Base-by-base conservation (phyloP, 2,797 vertebrate species). In the Sylvilagus floridanus region DNA sequence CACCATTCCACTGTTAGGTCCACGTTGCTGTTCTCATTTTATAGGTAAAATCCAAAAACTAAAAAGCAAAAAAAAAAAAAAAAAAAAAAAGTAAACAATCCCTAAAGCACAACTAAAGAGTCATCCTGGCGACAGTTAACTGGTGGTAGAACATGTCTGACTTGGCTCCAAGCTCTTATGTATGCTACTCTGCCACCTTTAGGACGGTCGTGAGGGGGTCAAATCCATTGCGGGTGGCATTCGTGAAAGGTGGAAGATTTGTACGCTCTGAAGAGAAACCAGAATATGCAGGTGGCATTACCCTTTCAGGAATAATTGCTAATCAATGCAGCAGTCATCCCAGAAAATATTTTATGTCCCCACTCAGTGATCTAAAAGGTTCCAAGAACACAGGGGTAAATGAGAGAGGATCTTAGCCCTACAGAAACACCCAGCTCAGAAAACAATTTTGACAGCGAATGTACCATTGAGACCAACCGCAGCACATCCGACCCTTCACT, bases 141-240 rank as follows among this genome's bases (percentile, higher is more conserved):
- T 47, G 5, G 5, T n/a, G 9, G 19, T 28, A 28, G 60, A 54
- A 32, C 37, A 7, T 63, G 30, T 79, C 42, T 66, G 16, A n/a
- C 12, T 32, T 16, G 16, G 47, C 10, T 32, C 30, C 21, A 10
- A 13, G 22, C 9, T 65, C 83, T 87, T 14, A 2, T 22, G n/a
- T 71, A 10, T 68, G 82, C 57, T 88, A 60, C 54, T 76, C 78
- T 93, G 93, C 93, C 84, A 72, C 88, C 93, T 93, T 42, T 63
- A 93, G 84, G 88, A 88, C 32, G 32, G 47, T 16, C 28, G 3
- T 69, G 68, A 82, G 22, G 76, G 54, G 17, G 54, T n/a, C 16
- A n/a, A 14, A 66, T 42, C 32, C 2, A 11, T 63, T 88, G 24
- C 79, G 9, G 42, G 42, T 47, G 42, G 42, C 42, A 47, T 47